phyloP scores from a whole-genome alignment of 1,140 invertebrate species.

The Drosophila ficusphila region DNA sequence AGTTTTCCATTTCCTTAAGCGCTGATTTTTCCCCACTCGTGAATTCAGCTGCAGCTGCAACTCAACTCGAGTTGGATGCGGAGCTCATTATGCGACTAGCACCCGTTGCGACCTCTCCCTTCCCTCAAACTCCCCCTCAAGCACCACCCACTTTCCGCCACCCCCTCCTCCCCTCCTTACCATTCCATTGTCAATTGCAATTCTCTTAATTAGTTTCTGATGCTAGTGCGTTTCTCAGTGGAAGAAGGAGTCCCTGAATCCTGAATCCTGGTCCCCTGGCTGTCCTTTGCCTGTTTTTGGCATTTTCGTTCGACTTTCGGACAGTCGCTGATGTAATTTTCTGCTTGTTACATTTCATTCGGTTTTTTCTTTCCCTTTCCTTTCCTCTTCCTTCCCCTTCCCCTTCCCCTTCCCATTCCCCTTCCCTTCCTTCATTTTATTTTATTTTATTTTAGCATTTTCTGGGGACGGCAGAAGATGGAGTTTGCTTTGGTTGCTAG shows the following conservation, averaged over 20 bases:
- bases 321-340: conserved; percentile 59
- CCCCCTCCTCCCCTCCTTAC: background rate
- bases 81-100: conserved; percentile 34
- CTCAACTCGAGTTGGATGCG: background rate
- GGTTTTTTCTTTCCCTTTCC: too few relatives aligned
- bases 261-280: background rate
- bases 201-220: conserved; percentile 70
- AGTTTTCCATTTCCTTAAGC: conserved; percentile 11
- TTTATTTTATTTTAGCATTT: conserved; percentile 33
- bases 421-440: conserved; percentile 33
- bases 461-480: background rate
- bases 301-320: conserved; percentile 35
- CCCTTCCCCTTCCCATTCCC: too few relatives aligned
- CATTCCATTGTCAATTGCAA: conserved; percentile 62
- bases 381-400: too few relatives aligned
- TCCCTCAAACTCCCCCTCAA: background rate
- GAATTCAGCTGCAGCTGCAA: background rate
- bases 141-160: too few relatives aligned
- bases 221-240: conserved; percentile 34
- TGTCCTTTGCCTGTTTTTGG: conserved; percentile 17
- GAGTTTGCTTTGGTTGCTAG: conserved; percentile 47
- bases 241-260: background rate
- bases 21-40: background rate
- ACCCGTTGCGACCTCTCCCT: background rate
- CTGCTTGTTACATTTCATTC: conserved; percentile 62